Evolutionary conservation across 2,888 invertebrate species (phyloP).

Genomic region (Cepaea hortensis): DNA sequence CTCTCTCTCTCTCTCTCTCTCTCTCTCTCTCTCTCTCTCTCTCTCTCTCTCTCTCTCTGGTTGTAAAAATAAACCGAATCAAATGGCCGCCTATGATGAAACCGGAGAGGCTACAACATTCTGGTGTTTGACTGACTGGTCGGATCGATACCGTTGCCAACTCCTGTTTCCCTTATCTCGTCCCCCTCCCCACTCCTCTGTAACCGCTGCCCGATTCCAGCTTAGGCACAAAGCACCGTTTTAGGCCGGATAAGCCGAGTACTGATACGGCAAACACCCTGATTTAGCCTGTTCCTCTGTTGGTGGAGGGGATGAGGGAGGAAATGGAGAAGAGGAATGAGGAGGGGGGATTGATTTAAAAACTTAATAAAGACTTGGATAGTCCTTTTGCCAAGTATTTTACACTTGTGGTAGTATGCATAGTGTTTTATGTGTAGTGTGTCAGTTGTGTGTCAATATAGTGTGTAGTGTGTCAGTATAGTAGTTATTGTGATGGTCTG

Average conservation of each 20-base stretch:
- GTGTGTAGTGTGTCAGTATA: too few species aligned
- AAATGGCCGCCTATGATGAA: background rate
- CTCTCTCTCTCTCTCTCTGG: background rate
- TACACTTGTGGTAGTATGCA: too few species aligned
- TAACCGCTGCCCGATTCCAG: background rate
- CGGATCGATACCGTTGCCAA: background rate
- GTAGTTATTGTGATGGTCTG: too few species aligned
- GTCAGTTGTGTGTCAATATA: too few species aligned
- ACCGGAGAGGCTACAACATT: slow-evolving; percentile 11
- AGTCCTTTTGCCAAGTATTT: background rate
- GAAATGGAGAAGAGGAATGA: background rate
- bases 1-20: too few species aligned
- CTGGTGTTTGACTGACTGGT: slow-evolving; percentile 1
- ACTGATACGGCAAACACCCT: background rate
- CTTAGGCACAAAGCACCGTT: background rate
- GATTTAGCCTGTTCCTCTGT: background rate
- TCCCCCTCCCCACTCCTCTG: background rate
- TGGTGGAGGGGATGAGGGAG: background rate
- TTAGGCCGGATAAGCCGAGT: background rate
- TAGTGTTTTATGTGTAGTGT: too few species aligned
- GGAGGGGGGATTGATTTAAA: background rate
- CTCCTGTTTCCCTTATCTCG: background rate
- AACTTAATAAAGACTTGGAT: background rate
- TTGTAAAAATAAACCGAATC: background rate
- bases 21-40: background rate